phyloP scores from a whole-genome alignment of 1,140 invertebrate genomes.

The Marisa cornuarietis region DNA sequence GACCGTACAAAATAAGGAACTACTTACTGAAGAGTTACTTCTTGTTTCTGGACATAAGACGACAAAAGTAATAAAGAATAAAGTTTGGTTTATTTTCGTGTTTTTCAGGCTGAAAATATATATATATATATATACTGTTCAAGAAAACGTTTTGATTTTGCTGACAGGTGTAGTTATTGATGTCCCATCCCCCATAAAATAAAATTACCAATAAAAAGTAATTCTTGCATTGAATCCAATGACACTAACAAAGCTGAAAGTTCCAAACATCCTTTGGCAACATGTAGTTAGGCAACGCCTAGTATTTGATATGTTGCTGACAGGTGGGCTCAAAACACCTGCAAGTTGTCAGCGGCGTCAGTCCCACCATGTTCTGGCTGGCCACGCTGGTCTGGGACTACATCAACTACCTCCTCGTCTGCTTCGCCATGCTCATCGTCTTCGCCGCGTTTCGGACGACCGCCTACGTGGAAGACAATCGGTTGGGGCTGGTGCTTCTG shows the following conservation, averaged over 20 bases:
- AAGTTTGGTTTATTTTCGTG: no score
- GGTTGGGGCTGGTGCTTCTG: constrained; percentile 64
- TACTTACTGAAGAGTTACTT: no score
- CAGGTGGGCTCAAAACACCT: constrained; percentile 57
- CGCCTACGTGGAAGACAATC: constrained; percentile 66
- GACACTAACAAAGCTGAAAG: no score
- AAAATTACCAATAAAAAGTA: not conserved
- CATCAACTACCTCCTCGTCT: constrained; percentile 59
- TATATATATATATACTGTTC: no score
- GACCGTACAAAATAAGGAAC: no score
- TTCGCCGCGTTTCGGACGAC: constrained; percentile 65
- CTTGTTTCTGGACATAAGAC: no score
- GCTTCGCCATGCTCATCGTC: constrained; percentile 46
- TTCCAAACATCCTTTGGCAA: constrained; percentile 17
- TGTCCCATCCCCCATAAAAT: no score
- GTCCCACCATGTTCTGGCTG: constrained; percentile 77
- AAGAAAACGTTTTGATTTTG: no score
- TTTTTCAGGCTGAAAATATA: no score
- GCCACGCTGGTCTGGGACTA: constrained; percentile 78
- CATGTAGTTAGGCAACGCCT: constrained; percentile 29
- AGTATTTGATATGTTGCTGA: not conserved
- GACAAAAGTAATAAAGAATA: no score
- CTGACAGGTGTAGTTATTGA: no score
- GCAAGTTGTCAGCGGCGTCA: constrained; percentile 68
- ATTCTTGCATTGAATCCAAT: not conserved